phyloP scores from a whole-genome alignment of 2,113 vertebrate species.

The Gambusia affinis region DNA sequence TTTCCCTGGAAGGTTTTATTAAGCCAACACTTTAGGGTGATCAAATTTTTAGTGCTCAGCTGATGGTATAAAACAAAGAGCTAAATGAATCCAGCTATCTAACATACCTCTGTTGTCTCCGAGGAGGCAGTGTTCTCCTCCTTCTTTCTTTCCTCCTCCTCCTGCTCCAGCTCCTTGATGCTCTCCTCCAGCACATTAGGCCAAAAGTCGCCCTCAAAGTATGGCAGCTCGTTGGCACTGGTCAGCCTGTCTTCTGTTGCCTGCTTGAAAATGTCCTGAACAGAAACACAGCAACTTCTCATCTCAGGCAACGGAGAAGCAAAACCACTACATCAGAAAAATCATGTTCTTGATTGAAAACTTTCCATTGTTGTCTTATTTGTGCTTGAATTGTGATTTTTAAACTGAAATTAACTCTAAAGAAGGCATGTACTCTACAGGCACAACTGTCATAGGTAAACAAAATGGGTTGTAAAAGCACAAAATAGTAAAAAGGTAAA shows the following conservation, averaged over 20 bases:
- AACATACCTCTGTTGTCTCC: conserved; percentile 89
- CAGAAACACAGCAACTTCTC: conserved; percentile 21
- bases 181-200: conserved; percentile 98
- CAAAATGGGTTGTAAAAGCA: not conserved
- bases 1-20: conserved; percentile 33
- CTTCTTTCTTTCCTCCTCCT: conserved; percentile 97
- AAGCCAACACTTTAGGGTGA: conserved; percentile 38
- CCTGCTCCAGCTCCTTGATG: conserved; percentile 98
- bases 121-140: conserved; percentile 95
- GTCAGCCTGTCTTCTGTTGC: conserved; percentile 96
- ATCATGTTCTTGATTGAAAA: not conserved
- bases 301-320: not conserved
- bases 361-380: not conserved
- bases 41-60: conserved; percentile 10
- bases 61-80: conserved; percentile 26
- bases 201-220: conserved; percentile 99
- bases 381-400: not conserved
- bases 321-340: not conserved
- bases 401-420: not conserved
- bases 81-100: not conserved
- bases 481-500: too few relatives aligned
- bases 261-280: conserved; percentile 98
- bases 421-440: too few relatives aligned
- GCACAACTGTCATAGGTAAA: not conserved
- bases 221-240: conserved; percentile 95